These are phyloP conservation scores for Prionailurus viverrinus DNA, from an alignment of 2,113 vertebrate genomes.

Conservation along the genomic window DNA sequence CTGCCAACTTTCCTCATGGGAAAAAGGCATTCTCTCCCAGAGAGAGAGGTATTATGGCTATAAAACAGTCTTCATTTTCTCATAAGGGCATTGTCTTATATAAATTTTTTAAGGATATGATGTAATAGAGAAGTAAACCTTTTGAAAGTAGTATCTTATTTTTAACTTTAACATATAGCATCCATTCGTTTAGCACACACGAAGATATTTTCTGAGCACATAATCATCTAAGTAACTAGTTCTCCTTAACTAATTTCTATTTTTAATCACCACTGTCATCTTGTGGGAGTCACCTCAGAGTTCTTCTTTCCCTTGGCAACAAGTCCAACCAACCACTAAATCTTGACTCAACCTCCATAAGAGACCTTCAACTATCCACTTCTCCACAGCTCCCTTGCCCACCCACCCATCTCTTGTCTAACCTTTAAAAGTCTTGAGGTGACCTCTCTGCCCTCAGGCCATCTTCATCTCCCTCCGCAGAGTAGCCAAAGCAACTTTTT, in stretches of 20 bases:
- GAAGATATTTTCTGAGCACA: slow-evolving; percentile 29
- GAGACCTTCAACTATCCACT: background rate
- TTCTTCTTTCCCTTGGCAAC: background rate
- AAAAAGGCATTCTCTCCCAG: slow-evolving; percentile 43
- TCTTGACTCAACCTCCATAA: background rate
- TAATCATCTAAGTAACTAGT: background rate
- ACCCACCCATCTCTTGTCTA: background rate
- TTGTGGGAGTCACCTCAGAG: background rate
- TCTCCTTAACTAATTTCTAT: background rate
- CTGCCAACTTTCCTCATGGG: slow-evolving; percentile 47
- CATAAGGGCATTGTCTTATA: background rate
- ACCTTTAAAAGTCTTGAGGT: background rate
- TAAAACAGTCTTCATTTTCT: background rate
- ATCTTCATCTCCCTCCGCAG: background rate
- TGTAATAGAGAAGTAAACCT: background rate
- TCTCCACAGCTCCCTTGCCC: background rate
- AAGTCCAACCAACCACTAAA: background rate
- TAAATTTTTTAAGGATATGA: slow-evolving; percentile 8
- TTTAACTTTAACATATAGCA: background rate
- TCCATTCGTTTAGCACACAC: background rate
- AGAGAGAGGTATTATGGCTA: background rate
- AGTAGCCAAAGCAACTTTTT: background rate
- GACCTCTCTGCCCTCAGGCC: background rate
- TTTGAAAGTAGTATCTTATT: background rate
- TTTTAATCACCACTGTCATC: background rate